Evolutionary conservation across 2,797 vertebrate genomes (phyloP), one percentile per base, ranked within the genome.

Genomic region (Gephyroberyx darwinii): DNA sequence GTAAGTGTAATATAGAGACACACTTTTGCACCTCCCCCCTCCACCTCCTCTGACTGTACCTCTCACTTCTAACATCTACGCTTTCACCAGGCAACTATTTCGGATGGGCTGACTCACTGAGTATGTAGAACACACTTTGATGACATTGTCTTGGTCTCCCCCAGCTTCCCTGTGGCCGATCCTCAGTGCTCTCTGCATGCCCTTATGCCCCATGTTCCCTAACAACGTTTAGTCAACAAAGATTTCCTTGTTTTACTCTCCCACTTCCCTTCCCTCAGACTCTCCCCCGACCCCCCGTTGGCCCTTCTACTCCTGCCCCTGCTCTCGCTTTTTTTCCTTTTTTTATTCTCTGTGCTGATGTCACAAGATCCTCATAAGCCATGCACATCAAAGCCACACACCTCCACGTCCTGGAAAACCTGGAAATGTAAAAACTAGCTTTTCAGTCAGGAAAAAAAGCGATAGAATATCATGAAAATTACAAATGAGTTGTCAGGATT

Each of bases 31-130:
- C 75, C 52, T 54, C 70, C 70, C 50, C 54, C 33, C 64, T 65
- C 41, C 48, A 5, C 57, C 3, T 83, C 63, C 64, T 81, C 48
- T 81, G 55, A 79, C 65, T 86, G 56, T 71, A 77, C 69, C 69
- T 91, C 93, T 94, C 87, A 94, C 93, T 91, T 92, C 78, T 95
- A 89, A 93, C 89, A 66, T 94, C 91, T 95, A 87, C 89, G 89
- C 89, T 94, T 93, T 82, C 90, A 91, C 92, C 96, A 99, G 98
- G 97, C 96, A 96, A 95, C 95, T 98, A 96, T 98, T 97, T 99
- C 93, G 96, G 96, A 97, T 99, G 97, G 98, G 95, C 94, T 91
- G 94, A 97, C 76, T 92, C 95, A 80, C 93, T 93, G 91, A 96
- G 98, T 99, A 99, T 94, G 96, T 99, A 97, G 94, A 90, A 77